Evolutionary conservation across 2,113 vertebrate genomes (phyloP).

Genomic region (Sylvicapra grimmia): DNA sequence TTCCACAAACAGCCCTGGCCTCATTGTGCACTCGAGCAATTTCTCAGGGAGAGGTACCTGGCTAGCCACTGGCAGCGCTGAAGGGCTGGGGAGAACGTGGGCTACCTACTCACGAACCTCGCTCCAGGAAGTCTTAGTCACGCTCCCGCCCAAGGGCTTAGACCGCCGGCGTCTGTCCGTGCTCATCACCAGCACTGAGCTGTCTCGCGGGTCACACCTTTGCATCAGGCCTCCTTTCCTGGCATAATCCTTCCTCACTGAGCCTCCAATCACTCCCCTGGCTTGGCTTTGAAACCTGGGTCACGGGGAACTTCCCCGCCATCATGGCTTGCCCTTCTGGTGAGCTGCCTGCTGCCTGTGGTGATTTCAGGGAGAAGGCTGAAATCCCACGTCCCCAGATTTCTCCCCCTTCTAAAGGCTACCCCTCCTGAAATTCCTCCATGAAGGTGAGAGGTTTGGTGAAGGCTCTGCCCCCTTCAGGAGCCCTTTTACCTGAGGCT

Average conservation of each 20-base stretch:
- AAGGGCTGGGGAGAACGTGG: background rate
- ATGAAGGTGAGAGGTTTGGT: background rate
- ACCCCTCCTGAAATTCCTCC: background rate
- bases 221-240: background rate
- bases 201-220: background rate
- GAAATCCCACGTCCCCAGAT: background rate
- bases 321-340: background rate
- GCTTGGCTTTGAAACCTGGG: background rate
- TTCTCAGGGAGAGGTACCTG: background rate
- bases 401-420: background rate
- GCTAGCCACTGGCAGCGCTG: background rate
- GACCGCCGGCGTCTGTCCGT: accelerated
- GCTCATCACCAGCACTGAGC: background rate
- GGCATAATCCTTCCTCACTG: background rate
- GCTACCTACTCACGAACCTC: background rate
- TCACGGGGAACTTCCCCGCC: background rate
- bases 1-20: background rate
- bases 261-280: accelerated
- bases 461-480: background rate
- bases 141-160: background rate
- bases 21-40: accelerated
- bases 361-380: background rate
- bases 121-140: background rate
- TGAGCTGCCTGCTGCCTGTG: background rate
- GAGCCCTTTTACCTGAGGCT: background rate